Evolutionary conservation across 2,888 invertebrate species (phyloP).

Genomic region (Phlogophora meticulosa): DNA sequence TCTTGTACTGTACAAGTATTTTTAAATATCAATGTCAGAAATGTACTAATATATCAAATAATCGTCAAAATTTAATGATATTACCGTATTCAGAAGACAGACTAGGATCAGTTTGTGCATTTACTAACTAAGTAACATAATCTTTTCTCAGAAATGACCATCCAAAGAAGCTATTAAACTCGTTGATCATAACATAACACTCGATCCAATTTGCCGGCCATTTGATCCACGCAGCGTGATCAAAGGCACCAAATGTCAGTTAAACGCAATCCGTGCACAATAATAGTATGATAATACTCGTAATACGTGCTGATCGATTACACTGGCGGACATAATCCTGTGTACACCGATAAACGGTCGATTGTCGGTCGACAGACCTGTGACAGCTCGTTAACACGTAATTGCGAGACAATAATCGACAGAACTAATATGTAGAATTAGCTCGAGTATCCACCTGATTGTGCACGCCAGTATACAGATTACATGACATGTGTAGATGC

Average conservation of each 20-base stretch:
- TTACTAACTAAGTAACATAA: no score
- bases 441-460: slow-evolving; percentile 54
- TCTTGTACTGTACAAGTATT: neutral
- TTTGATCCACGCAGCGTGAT: slow-evolving; percentile 20
- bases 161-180: slow-evolving; percentile 5
- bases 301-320: slow-evolving; percentile 51
- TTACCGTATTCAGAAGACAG: no score
- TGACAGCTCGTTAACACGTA: slow-evolving; percentile 67
- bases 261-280: slow-evolving; percentile 40
- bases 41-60: no score
- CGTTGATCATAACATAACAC: neutral
- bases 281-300: slow-evolving; percentile 56
- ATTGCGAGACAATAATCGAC: slow-evolving; percentile 66
- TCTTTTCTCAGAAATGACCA: neutral
- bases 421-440: slow-evolving; percentile 63
- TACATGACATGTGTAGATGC: slow-evolving; percentile 27
- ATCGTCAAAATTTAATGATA: no score
- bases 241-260: slow-evolving; percentile 49
- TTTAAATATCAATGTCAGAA: no score
- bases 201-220: slow-evolving; percentile 26
- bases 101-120: no score
- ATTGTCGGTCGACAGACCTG: slow-evolving; percentile 50
- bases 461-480: slow-evolving; percentile 40
- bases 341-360: slow-evolving; percentile 51
- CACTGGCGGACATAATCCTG: slow-evolving; percentile 63